phyloP scores from a whole-genome alignment of 2,888 invertebrate species.

The Eremobia ochroleuca region DNA sequence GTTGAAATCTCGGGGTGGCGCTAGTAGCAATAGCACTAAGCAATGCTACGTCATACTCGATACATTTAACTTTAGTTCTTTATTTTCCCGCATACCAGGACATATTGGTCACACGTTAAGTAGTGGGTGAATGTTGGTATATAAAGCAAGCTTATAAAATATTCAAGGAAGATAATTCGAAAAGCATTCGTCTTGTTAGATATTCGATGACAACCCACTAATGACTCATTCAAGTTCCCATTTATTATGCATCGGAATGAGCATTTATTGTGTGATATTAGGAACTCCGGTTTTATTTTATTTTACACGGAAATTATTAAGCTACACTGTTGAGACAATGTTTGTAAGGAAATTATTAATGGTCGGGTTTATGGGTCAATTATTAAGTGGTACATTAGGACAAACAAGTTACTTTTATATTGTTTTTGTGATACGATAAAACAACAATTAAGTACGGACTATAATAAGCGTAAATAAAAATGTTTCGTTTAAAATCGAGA shows the following conservation, averaged over 20 bases:
- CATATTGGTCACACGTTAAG: not conserved
- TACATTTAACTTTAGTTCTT: slow-evolving; percentile 6
- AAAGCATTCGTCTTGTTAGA: slow-evolving; percentile 49
- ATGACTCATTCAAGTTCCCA: slow-evolving; percentile 51
- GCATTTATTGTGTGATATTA: slow-evolving; percentile 8
- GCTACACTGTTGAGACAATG: slow-evolving; percentile 12
- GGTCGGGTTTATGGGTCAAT: not conserved
- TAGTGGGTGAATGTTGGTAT: slow-evolving; percentile 13
- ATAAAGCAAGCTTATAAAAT: slow-evolving; percentile 43
- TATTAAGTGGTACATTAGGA: not conserved
- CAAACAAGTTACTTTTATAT: not conserved
- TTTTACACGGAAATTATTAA: slow-evolving; percentile 14
- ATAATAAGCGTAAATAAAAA: not conserved
- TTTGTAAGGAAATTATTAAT: slow-evolving; percentile 20
- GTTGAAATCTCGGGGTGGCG: not conserved
- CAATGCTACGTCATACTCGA: not conserved
- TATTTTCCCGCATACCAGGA: slow-evolving; percentile 9
- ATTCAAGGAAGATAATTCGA: slow-evolving; percentile 58
- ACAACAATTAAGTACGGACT: not conserved
- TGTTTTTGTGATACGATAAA: not conserved
- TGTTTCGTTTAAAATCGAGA: too few species aligned
- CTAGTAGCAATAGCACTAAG: not conserved
- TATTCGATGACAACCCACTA: slow-evolving; percentile 40
- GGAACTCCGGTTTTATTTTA: slow-evolving; percentile 26
- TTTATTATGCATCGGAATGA: slow-evolving; percentile 31